Conservation (phyloP, 2,888 invertebrate genomes). For the Thereva nobilitata region DNA sequence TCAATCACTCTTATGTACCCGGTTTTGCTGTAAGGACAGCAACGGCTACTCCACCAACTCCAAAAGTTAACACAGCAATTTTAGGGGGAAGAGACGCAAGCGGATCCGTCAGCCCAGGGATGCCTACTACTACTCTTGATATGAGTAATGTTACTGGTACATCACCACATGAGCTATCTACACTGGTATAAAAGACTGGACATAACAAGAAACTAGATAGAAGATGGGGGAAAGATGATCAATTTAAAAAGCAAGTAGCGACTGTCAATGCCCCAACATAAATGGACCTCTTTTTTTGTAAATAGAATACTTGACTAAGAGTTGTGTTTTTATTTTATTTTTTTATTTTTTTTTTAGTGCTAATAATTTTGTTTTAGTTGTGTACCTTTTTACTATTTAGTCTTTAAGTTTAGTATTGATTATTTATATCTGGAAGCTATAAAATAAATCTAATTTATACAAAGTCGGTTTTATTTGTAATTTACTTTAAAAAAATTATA, state of each 20-base stretch:
- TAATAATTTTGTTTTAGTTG: conserved; percentile 17
- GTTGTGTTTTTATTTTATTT: conserved; percentile 31
- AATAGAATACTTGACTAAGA: conserved; percentile 13
- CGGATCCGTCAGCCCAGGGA: conserved; percentile 68
- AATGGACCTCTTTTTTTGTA: conserved; percentile 8
- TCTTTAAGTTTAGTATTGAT: conserved; percentile 17
- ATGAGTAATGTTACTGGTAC: conserved; percentile 67
- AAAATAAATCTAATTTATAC: conserved; percentile 33
- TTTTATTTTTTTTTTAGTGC: conserved; percentile 6
- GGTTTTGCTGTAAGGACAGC: conserved; percentile 54
- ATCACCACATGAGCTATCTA: conserved; percentile 70
- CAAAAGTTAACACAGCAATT: conserved; percentile 49
- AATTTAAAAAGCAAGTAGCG: background rate
- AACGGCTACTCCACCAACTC: conserved; percentile 58
- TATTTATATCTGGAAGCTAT: conserved; percentile 28
- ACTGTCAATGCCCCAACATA: background rate
- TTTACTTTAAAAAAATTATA: too few relatives aligned
- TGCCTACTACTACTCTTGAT: conserved; percentile 63
- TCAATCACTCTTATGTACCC: conserved; percentile 53
- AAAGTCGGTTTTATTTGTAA: too few relatives aligned
- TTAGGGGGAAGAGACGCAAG: conserved; percentile 59
- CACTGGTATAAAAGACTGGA: conserved; percentile 62
- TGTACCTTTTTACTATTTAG: conserved; percentile 21
- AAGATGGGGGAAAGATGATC: background rate
- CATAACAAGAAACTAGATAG: background rate